A percentile compares a stretch with the other conserved stretches of the same genome.
phyloP scores from a whole-genome alignment of 2,888 invertebrate genomes.

The Steinernema carpocapsae region DNA sequence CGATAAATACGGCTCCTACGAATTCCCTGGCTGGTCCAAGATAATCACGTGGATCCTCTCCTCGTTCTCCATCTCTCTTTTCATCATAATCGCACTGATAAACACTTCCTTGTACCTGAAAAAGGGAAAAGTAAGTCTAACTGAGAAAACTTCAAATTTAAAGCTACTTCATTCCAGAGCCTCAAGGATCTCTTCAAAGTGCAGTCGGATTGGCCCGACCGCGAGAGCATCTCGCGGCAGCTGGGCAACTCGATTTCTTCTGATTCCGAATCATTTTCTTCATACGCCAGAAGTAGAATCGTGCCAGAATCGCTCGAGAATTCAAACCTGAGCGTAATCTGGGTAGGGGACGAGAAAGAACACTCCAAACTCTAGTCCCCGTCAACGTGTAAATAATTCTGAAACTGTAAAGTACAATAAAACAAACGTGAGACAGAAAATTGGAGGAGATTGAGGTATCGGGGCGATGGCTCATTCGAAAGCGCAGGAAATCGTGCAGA shows the following conservation, averaged over 20 bases:
- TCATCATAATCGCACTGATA: background rate
- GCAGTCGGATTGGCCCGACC: slow-evolving; percentile 51
- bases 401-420: too few species aligned
- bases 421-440: too few species aligned
- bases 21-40: slow-evolving; percentile 3
- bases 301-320: background rate
- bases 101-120: background rate
- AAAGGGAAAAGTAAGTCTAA: background rate
- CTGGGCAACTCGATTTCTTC: background rate
- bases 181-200: slow-evolving; percentile 47
- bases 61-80: background rate
- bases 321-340: background rate
- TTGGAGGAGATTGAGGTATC: too few species aligned
- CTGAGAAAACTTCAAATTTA: background rate
- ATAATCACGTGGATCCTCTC: slow-evolving; percentile 12
- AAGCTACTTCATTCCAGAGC: slow-evolving; percentile 36
- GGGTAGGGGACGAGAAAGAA: slow-evolving; percentile 18
- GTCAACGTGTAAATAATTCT: background rate
- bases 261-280: background rate
- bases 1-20: background rate
- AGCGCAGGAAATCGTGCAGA: too few species aligned
- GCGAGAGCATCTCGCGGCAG: slow-evolving; percentile 1
- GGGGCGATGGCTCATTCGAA: too few species aligned
- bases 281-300: background rate
- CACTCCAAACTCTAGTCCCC: slow-evolving; percentile 1